A percentile compares a stretch with the other conserved stretches of the same genome.
Evolutionary conservation across 2,113 vertebrate genomes (phyloP).

Genomic region (Holacanthus passer): DNA sequence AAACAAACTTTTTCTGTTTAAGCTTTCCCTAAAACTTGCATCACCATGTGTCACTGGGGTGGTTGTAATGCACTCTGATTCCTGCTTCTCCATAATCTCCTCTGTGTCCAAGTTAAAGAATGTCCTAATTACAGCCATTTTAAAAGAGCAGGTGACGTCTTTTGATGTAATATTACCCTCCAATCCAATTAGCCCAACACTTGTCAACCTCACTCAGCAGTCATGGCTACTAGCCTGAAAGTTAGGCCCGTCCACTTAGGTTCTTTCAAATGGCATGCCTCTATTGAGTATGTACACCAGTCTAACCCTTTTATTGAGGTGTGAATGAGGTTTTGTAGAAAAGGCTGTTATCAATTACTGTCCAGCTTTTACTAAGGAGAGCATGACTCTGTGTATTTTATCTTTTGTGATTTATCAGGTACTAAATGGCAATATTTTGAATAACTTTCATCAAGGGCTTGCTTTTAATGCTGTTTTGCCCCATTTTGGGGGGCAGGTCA

Average conservation of each 20-base stretch:
- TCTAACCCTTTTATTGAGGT: background rate
- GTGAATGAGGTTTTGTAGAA: conserved; percentile 1
- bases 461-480: background rate
- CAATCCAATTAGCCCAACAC: conserved; percentile 79
- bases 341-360: background rate
- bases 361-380: background rate
- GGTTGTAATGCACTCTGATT: conserved; percentile 60
- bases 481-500: too few relatives aligned
- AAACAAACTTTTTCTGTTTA: background rate
- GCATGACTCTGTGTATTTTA: background rate
- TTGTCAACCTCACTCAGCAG: conserved; percentile 77
- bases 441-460: background rate
- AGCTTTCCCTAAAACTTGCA: background rate
- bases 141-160: conserved; percentile 77
- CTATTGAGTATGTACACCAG: background rate
- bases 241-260: conserved; percentile 1
- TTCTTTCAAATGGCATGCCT: conserved; percentile 5
- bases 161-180: conserved; percentile 86
- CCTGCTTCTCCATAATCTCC: conserved; percentile 75
- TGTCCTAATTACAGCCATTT: conserved; percentile 86
- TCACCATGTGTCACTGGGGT: conserved; percentile 26
- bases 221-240: conserved; percentile 48
- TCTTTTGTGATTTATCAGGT: background rate
- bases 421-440: background rate
- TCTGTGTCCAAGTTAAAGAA: conserved; percentile 74